phyloP scores from a whole-genome alignment of 2,888 invertebrate genomes.

The Pharmacophagus antenor region DNA sequence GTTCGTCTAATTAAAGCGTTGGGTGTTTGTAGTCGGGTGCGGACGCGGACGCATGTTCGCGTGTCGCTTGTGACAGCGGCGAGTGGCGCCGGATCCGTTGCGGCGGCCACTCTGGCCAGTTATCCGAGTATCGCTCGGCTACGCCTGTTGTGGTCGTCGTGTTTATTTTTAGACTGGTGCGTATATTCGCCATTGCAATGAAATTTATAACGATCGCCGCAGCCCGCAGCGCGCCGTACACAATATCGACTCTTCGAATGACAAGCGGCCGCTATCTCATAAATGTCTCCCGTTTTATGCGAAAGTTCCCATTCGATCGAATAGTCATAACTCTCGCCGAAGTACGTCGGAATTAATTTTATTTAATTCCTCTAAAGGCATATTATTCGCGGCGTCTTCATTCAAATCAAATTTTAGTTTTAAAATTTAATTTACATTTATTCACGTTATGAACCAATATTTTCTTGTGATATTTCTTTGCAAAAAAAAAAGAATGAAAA shows the following conservation, averaged over 20 bases:
- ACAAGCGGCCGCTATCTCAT: slow-evolving; percentile 72
- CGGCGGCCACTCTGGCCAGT: slow-evolving; percentile 57
- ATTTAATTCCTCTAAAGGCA: slow-evolving; percentile 36
- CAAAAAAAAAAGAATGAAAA: not conserved
- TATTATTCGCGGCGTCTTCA: slow-evolving; percentile 15
- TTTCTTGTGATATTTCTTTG: not conserved
- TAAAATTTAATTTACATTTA: slow-evolving; percentile 14
- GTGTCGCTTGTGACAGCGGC: slow-evolving; percentile 57
- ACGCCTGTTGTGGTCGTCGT: slow-evolving; percentile 65
- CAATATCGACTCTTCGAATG: slow-evolving; percentile 67
- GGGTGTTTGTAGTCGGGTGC: slow-evolving; percentile 38
- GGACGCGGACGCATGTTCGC: slow-evolving; percentile 49
- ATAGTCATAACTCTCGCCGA: slow-evolving; percentile 66
- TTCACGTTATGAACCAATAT: slow-evolving; percentile 41
- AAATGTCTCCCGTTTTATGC: slow-evolving; percentile 71
- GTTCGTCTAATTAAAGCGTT: slow-evolving; percentile 55
- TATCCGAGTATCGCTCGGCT: slow-evolving; percentile 71
- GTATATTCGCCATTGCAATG: slow-evolving; percentile 71
- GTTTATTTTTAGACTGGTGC: slow-evolving; percentile 75
- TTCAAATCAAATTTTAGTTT: slow-evolving; percentile 7
- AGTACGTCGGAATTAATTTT: slow-evolving; percentile 59
- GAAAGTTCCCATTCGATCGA: slow-evolving; percentile 61
- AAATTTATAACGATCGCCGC: slow-evolving; percentile 61
- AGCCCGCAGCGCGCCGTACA: slow-evolving; percentile 55
- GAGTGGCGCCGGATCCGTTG: slow-evolving; percentile 46